Conservation (phyloP, 2,113 vertebrate species). For the Gavialis gangeticus region DNA sequence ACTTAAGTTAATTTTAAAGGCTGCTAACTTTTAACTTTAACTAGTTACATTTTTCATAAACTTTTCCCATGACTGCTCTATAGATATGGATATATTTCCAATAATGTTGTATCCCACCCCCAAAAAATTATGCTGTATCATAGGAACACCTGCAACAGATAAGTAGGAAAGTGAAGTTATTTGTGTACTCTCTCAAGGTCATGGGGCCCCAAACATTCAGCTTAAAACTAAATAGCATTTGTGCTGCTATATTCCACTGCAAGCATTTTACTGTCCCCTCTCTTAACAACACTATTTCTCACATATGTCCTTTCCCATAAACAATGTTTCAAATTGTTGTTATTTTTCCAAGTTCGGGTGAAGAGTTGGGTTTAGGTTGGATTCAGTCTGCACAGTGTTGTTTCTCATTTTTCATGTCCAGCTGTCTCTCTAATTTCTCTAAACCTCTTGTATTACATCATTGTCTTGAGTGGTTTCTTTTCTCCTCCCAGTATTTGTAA, state of each 20-base stretch:
- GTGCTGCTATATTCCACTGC: not conserved
- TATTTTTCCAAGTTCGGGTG: not conserved
- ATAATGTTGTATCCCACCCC: not conserved
- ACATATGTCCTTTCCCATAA: not conserved
- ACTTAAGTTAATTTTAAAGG: no score
- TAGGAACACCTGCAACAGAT: not conserved
- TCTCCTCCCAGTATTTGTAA: not conserved
- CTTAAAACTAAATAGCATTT: not conserved
- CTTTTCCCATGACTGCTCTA: not conserved
- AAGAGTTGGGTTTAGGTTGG: no score
- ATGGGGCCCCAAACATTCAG: not conserved
- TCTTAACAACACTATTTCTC: not conserved
- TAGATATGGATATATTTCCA: not conserved
- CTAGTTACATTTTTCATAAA: no score
- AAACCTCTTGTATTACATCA: not conserved
- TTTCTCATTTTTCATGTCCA: not conserved
- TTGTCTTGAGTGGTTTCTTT: not conserved
- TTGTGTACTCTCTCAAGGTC: not conserved
- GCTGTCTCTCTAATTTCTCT: not conserved
- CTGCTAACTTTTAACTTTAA: no score
- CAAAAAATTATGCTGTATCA: not conserved
- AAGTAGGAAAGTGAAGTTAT: not conserved
- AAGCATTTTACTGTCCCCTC: not conserved
- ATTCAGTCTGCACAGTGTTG: no score
- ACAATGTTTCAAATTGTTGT: accelerated